Conservation (phyloP, 2,113 vertebrate genomes). For the Martes martes region DNA sequence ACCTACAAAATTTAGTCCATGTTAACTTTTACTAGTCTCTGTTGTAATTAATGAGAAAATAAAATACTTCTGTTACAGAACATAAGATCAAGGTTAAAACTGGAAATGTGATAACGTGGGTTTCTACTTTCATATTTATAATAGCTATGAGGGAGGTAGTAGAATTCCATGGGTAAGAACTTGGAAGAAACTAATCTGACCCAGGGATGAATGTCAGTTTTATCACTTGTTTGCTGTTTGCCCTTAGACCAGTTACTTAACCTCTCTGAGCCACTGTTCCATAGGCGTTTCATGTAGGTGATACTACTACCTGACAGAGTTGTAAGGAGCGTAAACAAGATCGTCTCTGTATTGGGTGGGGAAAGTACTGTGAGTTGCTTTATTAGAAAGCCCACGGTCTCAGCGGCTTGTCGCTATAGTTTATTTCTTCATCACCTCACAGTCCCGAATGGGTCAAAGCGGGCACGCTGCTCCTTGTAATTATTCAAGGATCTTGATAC, state of each 20-base stretch:
- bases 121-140: not conserved
- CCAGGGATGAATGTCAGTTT: not conserved
- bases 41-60: not conserved
- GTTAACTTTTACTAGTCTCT: not conserved
- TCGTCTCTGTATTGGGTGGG: not conserved
- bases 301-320: not conserved
- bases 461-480: not conserved
- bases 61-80: not conserved
- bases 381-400: not conserved
- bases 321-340: not conserved
- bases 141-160: not conserved
- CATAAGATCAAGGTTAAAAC: not conserved
- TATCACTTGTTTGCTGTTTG: not conserved
- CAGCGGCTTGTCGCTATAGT: not conserved
- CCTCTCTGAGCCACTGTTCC: not conserved
- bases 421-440: not conserved
- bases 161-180: not conserved
- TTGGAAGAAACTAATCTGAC: not conserved
- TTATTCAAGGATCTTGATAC: not conserved
- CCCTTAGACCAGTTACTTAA: not conserved
- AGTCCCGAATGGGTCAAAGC: not conserved
- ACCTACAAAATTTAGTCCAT: not conserved
- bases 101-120: not conserved
- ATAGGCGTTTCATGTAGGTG: not conserved
- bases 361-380: not conserved